phyloP scores from a whole-genome alignment of 2,113 vertebrate species.

The Carassius gibelio region DNA sequence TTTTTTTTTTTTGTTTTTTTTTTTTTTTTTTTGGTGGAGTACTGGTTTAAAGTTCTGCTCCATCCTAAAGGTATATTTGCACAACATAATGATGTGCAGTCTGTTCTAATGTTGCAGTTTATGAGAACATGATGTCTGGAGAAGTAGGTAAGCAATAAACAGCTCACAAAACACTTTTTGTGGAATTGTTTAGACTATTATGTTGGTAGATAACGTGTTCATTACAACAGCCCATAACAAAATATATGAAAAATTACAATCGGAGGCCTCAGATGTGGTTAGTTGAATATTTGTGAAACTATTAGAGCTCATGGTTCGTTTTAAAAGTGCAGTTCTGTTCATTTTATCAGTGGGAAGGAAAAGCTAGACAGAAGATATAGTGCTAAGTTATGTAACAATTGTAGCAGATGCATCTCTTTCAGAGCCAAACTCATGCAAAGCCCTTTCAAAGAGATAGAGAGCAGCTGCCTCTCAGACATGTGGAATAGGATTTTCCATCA shows the following conservation, averaged over 20 bases:
- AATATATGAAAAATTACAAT: constrained; percentile 2
- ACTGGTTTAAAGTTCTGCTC: constrained; percentile 89
- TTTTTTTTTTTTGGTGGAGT: constrained; percentile 79
- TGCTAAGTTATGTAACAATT: constrained; percentile 74
- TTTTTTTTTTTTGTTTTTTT: constrained; percentile 81
- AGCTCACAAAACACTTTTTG: constrained; percentile 14
- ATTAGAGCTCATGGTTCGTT: not conserved
- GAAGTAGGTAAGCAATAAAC: not conserved
- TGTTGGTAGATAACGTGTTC: not conserved
- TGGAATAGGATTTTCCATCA: constrained; percentile 77
- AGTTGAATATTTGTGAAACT: not conserved
- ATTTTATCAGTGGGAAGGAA: constrained; percentile 16
- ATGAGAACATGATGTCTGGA: constrained; percentile 13
- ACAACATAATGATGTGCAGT: not conserved
- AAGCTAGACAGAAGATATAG: constrained; percentile 68
- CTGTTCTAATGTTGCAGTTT: not conserved
- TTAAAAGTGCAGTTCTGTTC: constrained; percentile 3
- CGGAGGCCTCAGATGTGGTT: not conserved
- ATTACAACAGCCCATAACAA: not conserved
- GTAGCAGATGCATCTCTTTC: constrained; percentile 72
- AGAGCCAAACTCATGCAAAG: constrained; percentile 71
- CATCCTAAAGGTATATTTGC: constrained; percentile 73
- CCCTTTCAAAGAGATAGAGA: constrained; percentile 68
- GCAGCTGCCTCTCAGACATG: constrained; percentile 75
- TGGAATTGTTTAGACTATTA: not conserved